These are phyloP conservation scores for Pocillopora grandis DNA, from an alignment of 92 coral and sea anemone species.

Conservation along the genomic window DNA sequence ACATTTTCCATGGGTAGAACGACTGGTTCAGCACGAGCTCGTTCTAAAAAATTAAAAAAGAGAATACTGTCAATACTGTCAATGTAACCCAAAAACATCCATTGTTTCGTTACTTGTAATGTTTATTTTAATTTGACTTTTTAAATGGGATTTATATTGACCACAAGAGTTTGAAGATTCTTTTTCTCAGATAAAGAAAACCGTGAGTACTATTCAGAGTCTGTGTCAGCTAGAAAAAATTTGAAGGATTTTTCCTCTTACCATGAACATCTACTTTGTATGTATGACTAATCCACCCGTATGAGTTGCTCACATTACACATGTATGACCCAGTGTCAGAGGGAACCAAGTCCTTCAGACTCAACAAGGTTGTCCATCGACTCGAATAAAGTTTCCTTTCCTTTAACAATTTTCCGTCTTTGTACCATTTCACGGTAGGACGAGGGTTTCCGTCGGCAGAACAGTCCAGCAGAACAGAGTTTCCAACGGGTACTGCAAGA, in stretches of 20 bases:
- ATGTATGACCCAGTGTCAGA: conserved; percentile 73
- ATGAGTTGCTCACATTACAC: conserved; percentile 83
- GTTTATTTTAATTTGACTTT: too few species aligned
- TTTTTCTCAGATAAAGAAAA: too few species aligned
- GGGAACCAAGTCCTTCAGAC: conserved; percentile 65
- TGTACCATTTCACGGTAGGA: too few species aligned
- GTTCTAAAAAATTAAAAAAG: conserved; percentile 41
- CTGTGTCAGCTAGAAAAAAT: too few species aligned
- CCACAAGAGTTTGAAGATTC: too few species aligned
- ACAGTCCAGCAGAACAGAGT: too few species aligned
- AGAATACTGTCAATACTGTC: background rate
- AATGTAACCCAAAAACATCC: background rate
- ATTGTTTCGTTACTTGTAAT: too few species aligned
- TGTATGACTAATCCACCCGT: conserved; percentile 80
- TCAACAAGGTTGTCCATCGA: conserved; percentile 40
- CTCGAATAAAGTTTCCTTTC: conserved; percentile 29
- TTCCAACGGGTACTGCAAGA: conserved; percentile 32
- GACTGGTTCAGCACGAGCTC: conserved; percentile 73
- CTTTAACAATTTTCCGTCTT: conserved; percentile 49
- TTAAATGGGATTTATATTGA: too few species aligned
- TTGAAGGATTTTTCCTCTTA: conserved; percentile 20
- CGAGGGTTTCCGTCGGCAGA: too few species aligned
- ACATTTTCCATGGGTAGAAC: conserved; percentile 62
- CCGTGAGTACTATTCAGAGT: too few species aligned
- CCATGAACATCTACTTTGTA: conserved; percentile 80